Conservation (phyloP, 2,113 vertebrate species). For the Lamprotornis superbus region DNA sequence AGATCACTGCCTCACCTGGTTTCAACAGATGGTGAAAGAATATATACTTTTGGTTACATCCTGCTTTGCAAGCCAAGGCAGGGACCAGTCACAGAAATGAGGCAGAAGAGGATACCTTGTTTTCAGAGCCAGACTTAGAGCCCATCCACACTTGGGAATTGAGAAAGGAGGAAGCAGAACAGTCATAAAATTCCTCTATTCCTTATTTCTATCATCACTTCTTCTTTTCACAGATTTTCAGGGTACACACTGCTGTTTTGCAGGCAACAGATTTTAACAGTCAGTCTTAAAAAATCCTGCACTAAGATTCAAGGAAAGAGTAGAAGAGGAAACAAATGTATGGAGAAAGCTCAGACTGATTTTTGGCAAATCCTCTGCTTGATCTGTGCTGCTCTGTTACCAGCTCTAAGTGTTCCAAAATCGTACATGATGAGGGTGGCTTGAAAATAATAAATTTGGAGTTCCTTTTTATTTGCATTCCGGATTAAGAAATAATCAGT, state of each 20-base stretch:
- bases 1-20: no score
- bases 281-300: not conserved
- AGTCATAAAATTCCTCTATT: not conserved
- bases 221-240: not conserved
- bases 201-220: accelerated
- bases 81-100: not conserved
- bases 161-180: not conserved
- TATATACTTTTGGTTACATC: no score
- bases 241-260: not conserved
- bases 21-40: no score
- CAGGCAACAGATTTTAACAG: not conserved
- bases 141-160: not conserved
- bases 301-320: not conserved
- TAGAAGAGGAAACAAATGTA: not conserved
- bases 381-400: not conserved
- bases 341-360: not conserved
- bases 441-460: slow-evolving; percentile 50
- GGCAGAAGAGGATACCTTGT: not conserved
- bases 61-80: no score
- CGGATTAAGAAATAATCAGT: slow-evolving; percentile 48
- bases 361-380: not conserved
- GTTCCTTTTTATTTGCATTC: slow-evolving; percentile 51
- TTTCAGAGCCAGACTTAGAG: not conserved
- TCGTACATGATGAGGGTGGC: slow-evolving; percentile 20
- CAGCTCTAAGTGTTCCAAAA: not conserved